These are phyloP conservation scores for Propithecus perrieri DNA, from an alignment of 2,797 vertebrate species.

Conservation along the genomic window DNA sequence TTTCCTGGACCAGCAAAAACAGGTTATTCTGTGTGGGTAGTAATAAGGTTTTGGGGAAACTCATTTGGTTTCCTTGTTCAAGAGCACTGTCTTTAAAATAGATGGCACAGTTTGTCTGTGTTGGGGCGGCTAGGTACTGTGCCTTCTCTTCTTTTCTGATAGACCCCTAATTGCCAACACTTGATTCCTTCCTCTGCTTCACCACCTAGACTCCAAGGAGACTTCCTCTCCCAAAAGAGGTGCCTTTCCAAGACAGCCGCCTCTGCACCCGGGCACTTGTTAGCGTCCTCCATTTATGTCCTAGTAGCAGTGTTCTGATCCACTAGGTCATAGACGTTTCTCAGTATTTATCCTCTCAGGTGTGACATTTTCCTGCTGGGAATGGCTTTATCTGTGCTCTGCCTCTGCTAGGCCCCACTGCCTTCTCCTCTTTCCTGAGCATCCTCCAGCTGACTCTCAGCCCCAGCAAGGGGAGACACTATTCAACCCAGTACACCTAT, in stretches of 20 bases:
- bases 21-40: neutral
- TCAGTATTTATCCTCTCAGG: neutral
- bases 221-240: neutral
- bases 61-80: neutral
- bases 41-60: neutral
- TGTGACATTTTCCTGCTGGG: neutral
- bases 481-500: neutral
- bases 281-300: neutral
- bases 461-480: neutral
- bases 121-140: fast-evolving
- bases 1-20: neutral
- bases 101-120: neutral
- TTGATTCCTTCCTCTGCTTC: neutral
- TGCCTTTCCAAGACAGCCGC: neutral
- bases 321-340: neutral
- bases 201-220: neutral
- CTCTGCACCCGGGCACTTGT: neutral
- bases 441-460: neutral
- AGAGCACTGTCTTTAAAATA: neutral
- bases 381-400: neutral
- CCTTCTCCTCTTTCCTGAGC: neutral
- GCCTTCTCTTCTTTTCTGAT: neutral
- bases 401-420: neutral
- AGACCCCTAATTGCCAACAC: neutral
- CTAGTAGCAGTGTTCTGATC: neutral